Evolutionary conservation across 2,888 invertebrate species (phyloP).

Genomic region (Exephanes ischioxanthus): DNA sequence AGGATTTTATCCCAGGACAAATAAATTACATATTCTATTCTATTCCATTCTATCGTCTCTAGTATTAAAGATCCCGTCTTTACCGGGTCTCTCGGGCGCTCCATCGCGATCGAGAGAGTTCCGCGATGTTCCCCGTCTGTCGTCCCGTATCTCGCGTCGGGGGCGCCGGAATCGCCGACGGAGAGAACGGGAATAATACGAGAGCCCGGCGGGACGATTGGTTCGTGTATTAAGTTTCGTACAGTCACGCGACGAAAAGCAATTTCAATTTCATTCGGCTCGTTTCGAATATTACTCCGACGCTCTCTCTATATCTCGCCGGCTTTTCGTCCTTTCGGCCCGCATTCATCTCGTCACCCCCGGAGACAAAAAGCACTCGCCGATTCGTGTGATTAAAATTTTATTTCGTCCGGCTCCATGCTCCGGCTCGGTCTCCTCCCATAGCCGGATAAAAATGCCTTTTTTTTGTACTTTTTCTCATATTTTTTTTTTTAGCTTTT

Average conservation of each 20-base stretch:
- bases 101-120: conserved; percentile 25
- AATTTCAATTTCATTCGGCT: conserved; percentile 57
- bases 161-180: conserved; percentile 23
- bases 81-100: conserved; percentile 4
- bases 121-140: not conserved
- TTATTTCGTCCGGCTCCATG: conserved; percentile 55
- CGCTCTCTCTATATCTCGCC: conserved; percentile 9
- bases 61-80: conserved; percentile 26
- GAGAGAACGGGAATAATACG: conserved; percentile 25
- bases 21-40: too few species aligned
- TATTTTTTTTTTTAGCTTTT: not conserved
- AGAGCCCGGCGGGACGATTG: conserved; percentile 14
- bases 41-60: not conserved
- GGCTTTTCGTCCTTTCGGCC: conserved; percentile 16
- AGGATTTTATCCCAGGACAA: too few species aligned
- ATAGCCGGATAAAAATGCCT: not conserved
- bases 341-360: conserved; percentile 32
- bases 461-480: not conserved
- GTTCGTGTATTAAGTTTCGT: conserved; percentile 54
- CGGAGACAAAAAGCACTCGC: conserved; percentile 51
- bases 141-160: conserved; percentile 8
- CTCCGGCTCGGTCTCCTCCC: not conserved
- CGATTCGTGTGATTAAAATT: conserved; percentile 63
- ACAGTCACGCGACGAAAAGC: conserved; percentile 59
- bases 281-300: conserved; percentile 56